These are phyloP conservation scores for Holacanthus passer DNA, from an alignment of 2,113 vertebrate species.

Conservation along the genomic window DNA sequence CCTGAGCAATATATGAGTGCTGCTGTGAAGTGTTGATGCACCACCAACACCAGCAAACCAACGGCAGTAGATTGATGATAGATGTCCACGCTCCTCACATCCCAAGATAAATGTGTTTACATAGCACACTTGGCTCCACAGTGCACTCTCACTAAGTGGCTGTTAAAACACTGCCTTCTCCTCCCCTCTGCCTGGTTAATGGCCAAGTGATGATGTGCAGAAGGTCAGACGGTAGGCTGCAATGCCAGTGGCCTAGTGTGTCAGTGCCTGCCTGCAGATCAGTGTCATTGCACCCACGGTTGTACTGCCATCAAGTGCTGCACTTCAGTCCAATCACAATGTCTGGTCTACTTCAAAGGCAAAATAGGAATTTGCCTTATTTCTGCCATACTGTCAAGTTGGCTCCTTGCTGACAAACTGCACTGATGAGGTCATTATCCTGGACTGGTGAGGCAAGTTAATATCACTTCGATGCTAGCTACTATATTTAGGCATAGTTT, in stretches of 20 bases:
- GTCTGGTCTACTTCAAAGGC: constrained; percentile 38
- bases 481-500: constrained; percentile 45
- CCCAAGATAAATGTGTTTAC: constrained; percentile 61
- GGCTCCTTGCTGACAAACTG: constrained; percentile 49
- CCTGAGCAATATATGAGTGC: constrained; percentile 35
- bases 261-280: constrained; percentile 55
- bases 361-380: constrained; percentile 62
- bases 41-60: constrained; percentile 10
- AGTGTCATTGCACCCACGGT: constrained; percentile 46
- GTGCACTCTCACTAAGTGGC: constrained; percentile 61
- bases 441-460: constrained; percentile 28
- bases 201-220: constrained; percentile 68
- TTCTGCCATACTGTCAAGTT: constrained; percentile 29
- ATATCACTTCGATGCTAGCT: not conserved
- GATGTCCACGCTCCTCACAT: constrained; percentile 40
- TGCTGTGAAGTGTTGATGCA: constrained; percentile 36
- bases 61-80: constrained; percentile 47
- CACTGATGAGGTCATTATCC: constrained; percentile 64
- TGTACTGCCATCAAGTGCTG: constrained; percentile 32
- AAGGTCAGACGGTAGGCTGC: constrained; percentile 55
- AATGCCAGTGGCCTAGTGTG: constrained; percentile 42
- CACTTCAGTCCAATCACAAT: constrained; percentile 34
- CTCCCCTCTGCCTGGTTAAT: constrained; percentile 59
- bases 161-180: constrained; percentile 49
- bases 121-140: constrained; percentile 38